Evolutionary conservation across 1,140 invertebrate species (phyloP).

Genomic region (Amyelois transitella): DNA sequence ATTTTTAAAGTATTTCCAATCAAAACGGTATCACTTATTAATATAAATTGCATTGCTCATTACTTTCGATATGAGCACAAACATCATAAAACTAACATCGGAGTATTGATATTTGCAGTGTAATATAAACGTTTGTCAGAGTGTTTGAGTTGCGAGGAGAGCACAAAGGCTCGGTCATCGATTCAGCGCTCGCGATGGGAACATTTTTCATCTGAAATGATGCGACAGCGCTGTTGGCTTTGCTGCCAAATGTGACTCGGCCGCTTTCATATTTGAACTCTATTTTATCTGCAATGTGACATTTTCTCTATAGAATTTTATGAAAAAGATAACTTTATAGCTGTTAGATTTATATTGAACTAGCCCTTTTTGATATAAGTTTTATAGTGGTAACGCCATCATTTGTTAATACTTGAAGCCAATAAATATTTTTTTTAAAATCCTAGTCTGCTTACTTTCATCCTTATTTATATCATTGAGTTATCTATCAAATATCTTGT

Average conservation of each 20-base stretch:
- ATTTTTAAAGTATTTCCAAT: no score
- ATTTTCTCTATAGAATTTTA: not conserved
- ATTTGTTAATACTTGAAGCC: no score
- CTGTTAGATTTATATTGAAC: no score
- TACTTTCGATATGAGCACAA: not conserved
- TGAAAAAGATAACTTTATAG: not conserved
- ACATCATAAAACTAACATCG: not conserved
- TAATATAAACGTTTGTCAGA: not conserved
- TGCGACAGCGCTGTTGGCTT: not conserved
- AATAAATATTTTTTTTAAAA: no score
- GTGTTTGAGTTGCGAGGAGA: not conserved
- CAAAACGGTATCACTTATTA: no score
- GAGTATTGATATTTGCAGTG: not conserved
- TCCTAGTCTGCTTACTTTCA: no score
- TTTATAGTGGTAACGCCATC: no score
- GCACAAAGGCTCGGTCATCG: not conserved
- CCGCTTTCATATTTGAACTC: not conserved
- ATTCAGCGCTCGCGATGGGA: not conserved
- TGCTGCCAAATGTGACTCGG: not conserved
- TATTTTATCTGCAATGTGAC: not conserved
- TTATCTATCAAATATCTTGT: no score
- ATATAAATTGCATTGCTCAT: no score
- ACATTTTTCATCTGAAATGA: conserved; percentile 1
- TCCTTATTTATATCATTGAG: no score
- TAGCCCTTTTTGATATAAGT: no score